Base-by-base conservation (phyloP, 2,113 vertebrate species). In the Trachemys scripta region DNA sequence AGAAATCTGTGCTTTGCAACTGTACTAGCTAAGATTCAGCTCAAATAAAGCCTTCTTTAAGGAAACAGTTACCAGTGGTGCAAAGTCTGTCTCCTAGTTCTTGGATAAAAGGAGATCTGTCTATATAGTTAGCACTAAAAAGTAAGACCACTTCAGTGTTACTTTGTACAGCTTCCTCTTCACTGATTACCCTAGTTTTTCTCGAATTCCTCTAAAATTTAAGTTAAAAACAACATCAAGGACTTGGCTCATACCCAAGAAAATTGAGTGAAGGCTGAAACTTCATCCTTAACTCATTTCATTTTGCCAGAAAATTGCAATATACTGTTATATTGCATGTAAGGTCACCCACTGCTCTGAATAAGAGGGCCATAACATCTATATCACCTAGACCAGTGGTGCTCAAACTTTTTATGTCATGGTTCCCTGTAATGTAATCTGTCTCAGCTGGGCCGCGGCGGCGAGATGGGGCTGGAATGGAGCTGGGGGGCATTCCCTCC, bases 41-140 rank as follows among this genome's bases (percentile, higher is more conserved):
- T 80, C 5, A 95, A 97, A 95, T 3, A 38, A 92, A 95, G n/a
- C 53, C 62, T 91, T 83, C 20, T 88, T 47, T 91, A 45, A 96
- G 84, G 72, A 78, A 93, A 31, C 57, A 80, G 56, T 25, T 84
- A 80, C 62, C 82, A 88, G 4, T 4, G 80, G 90, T n/a, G 35
- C 31, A 89, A 87, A 95, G 59, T 76, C 11, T 10, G 88, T 20
- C 11, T 49, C 79, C 54, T 76, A 80, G 57, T 42, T 50, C 69
- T 25, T 90, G 19, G 27, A 86, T 85, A 84, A 92, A 95, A 95
- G 82, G 20, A 50, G 62, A 89, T 50, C 24, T 76, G 59, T 35
- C 38, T 25, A 27, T 22, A 80, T 12, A 51, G 6, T 87, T 10
- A 69, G 75, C 76, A 51, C 90, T 88, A 85, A 92, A 82, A 69